These are phyloP conservation scores for Trematocara nigrifrons DNA, from an alignment of 2,113 vertebrate genomes.

Conservation along the genomic window DNA sequence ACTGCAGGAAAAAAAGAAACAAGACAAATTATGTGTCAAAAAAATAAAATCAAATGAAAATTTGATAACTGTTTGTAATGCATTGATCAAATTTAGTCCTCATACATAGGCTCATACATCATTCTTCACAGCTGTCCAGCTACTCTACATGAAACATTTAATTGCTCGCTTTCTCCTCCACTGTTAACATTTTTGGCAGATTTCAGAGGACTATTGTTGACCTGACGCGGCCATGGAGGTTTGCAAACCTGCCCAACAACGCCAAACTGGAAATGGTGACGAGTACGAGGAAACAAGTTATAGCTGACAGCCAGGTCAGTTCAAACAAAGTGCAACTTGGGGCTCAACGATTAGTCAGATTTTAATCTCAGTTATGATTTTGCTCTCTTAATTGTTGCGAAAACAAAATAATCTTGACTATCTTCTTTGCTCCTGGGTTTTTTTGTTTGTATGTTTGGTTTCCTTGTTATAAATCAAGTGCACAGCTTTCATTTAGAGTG, in stretches of 20 bases:
- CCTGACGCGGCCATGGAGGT: conserved; percentile 89
- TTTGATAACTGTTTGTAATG: background rate
- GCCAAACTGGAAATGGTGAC: conserved; percentile 96
- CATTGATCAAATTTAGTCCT: background rate
- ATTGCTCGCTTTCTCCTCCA: background rate
- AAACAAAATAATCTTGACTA: background rate
- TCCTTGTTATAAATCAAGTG: background rate
- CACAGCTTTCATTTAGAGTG: background rate
- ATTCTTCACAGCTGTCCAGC: background rate
- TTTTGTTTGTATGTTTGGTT: background rate
- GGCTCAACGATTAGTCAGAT: background rate
- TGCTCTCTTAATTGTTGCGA: background rate
- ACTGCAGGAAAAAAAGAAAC: background rate
- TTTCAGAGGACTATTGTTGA: conserved; percentile 92
- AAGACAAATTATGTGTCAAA: background rate
- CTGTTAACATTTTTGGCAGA: conserved; percentile 58
- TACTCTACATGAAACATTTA: background rate
- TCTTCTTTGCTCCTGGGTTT: background rate
- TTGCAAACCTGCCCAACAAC: conserved; percentile 93
- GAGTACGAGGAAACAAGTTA: conserved; percentile 66
- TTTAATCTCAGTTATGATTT: background rate
- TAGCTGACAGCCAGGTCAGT: conserved; percentile 73
- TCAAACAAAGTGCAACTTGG: background rate
- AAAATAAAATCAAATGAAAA: background rate
- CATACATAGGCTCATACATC: background rate